phyloP scores from a whole-genome alignment of 2,888 invertebrate genomes.

The Synergus gifuensis region DNA sequence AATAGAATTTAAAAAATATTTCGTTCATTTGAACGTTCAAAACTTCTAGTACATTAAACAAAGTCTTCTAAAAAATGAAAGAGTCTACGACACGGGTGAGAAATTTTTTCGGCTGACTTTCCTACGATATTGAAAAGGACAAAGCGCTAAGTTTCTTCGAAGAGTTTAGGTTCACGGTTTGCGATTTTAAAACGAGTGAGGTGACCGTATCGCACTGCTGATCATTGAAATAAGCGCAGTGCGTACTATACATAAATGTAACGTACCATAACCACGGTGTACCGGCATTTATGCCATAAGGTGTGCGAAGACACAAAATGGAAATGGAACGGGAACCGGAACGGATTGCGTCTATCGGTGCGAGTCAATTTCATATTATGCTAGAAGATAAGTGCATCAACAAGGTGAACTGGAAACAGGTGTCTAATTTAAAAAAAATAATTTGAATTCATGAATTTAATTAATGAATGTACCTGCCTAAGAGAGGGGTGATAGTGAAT shows the following conservation, averaged over 20 bases:
- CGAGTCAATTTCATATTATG: conserved; percentile 42
- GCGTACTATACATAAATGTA: conserved; percentile 56
- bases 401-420: conserved; percentile 40
- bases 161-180: conserved; percentile 65
- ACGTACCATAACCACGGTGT: conserved; percentile 60
- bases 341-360: conserved; percentile 55
- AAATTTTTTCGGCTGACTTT: conserved; percentile 15
- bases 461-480: background rate
- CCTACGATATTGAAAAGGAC: conserved; percentile 31
- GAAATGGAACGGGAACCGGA: conserved; percentile 78
- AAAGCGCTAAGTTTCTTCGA: conserved; percentile 53
- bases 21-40: no score
- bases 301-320: conserved; percentile 82
- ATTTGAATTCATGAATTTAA: conserved; percentile 33
- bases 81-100: background rate
- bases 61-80: background rate
- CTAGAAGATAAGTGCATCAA: conserved; percentile 51
- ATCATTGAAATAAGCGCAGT: conserved; percentile 61
- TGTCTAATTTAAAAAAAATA: conserved; percentile 31
- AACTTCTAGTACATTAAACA: background rate
- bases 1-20: no score
- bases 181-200: conserved; percentile 59
- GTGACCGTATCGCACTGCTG: conserved; percentile 61
- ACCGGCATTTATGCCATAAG: conserved; percentile 52
- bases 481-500: background rate